A percentile compares a stretch with the other conserved stretches of the same genome.
phyloP scores from a whole-genome alignment of 2,797 vertebrate genomes.

The Intellagama lesueurii region DNA sequence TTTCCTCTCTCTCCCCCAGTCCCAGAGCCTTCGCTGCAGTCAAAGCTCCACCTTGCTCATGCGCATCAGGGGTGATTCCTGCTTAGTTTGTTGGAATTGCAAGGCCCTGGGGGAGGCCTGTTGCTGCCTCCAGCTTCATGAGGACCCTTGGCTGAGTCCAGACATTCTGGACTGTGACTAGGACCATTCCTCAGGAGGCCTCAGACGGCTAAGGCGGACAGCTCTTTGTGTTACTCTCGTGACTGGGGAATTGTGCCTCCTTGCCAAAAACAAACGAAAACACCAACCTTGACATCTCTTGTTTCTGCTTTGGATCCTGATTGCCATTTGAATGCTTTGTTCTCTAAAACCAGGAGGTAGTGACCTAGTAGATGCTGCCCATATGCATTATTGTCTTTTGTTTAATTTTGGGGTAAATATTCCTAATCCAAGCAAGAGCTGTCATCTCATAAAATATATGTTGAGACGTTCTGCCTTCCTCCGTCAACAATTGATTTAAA shows the following conservation, averaged over 20 bases:
- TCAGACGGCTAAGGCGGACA: no score
- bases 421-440: not conserved
- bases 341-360: not conserved
- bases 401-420: not conserved
- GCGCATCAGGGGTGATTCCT: not conserved
- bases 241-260: not conserved
- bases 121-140: no score
- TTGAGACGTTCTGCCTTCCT: not conserved
- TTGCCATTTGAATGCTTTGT: not conserved
- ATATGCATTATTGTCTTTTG: not conserved
- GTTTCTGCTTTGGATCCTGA: not conserved
- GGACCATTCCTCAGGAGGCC: no score
- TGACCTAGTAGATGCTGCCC: no score
- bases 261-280: no score
- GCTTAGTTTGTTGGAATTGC: no score
- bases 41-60: slow-evolving; percentile 61
- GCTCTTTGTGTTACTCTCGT: no score
- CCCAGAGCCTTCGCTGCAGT: slow-evolving; percentile 47
- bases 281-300: no score
- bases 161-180: no score
- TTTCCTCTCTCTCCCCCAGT: slow-evolving; percentile 18
- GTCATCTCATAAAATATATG: not conserved
- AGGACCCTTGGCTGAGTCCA: no score
- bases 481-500: not conserved
- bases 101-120: no score